A percentile compares a stretch with the other conserved stretches of the same genome.
Conservation (phyloP, 2,888 invertebrate genomes). For the Chymomyza caudatula region DNA sequence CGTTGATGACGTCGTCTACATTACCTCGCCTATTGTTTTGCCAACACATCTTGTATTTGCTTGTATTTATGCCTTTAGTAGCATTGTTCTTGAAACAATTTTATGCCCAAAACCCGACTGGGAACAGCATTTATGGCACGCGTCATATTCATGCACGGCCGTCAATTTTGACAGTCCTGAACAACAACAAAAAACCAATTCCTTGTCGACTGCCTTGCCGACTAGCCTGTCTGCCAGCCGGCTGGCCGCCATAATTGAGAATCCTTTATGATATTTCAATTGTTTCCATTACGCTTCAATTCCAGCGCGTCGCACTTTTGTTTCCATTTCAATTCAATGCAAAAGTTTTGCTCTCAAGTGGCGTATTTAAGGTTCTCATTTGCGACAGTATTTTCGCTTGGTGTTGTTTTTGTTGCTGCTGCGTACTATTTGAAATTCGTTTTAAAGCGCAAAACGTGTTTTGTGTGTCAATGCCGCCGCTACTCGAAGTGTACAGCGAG, state of each 20-base stretch:
- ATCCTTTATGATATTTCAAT: conserved; percentile 73
- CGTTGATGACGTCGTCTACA: conserved; percentile 6
- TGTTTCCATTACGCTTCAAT: conserved; percentile 74
- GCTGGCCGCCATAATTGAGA: conserved; percentile 66
- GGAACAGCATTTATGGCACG: conserved; percentile 41
- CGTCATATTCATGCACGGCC: conserved; percentile 67
- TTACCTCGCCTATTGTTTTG: conserved; percentile 41
- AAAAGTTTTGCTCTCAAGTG: conserved; percentile 63
- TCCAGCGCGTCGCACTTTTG: conserved; percentile 58
- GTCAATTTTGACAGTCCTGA: conserved; percentile 73
- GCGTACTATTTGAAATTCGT: conserved; percentile 29
- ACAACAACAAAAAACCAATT: background rate
- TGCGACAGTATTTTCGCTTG: conserved; percentile 65
- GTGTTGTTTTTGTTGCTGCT: conserved; percentile 21
- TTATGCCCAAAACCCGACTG: conserved; percentile 49
- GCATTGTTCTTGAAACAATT: conserved; percentile 50
- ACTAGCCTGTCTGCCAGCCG: conserved; percentile 12
- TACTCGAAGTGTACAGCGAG: conserved; percentile 6
- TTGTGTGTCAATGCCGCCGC: conserved; percentile 52
- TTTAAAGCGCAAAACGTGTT: conserved; percentile 43
- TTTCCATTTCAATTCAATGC: conserved; percentile 53
- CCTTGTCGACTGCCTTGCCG: background rate
- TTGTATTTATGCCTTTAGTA: conserved; percentile 2
- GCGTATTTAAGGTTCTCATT: conserved; percentile 75
- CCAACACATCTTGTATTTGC: conserved; percentile 9